phyloP scores from a whole-genome alignment of 2,113 vertebrate genomes.

The Istiophorus platypterus region DNA sequence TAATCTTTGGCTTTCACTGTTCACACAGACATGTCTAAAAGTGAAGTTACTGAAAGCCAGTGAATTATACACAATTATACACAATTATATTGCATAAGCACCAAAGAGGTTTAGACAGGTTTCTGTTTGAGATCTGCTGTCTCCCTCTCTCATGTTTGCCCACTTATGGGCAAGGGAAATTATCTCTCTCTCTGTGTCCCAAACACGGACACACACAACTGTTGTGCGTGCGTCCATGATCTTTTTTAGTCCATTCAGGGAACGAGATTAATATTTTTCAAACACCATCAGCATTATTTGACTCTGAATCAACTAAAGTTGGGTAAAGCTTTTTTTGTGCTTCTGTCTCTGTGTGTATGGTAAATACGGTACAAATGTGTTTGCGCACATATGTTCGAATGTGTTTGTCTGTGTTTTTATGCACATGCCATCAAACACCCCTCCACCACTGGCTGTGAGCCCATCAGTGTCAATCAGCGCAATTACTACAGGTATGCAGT shows the following conservation, averaged over 20 bases:
- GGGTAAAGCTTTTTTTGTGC: neutral
- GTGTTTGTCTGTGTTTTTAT: slow-evolving; percentile 8
- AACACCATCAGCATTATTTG: slow-evolving; percentile 16
- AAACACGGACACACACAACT: neutral
- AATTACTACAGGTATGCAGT: slow-evolving; percentile 55
- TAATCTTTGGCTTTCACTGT: slow-evolving; percentile 2
- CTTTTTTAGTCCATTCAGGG: neutral
- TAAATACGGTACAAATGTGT: neutral
- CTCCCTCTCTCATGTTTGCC: neutral
- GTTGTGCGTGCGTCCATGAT: neutral
- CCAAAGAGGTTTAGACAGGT: neutral
- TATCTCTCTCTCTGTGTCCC: neutral
- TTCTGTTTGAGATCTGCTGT: neutral
- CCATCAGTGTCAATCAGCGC: slow-evolving; percentile 35
- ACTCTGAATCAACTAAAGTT: slow-evolving; percentile 1
- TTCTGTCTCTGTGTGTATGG: neutral
- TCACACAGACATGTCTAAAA: neutral
- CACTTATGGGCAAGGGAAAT: neutral
- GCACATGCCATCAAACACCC: neutral
- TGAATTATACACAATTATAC: slow-evolving; percentile 34
- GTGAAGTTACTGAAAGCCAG: neutral
- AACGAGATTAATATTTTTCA: neutral
- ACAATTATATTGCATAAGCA: slow-evolving; percentile 13
- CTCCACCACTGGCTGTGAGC: slow-evolving; percentile 5
- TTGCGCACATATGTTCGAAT: neutral